Base-by-base conservation (phyloP, 2,113 vertebrate species). In the Collichthys lucidus region DNA sequence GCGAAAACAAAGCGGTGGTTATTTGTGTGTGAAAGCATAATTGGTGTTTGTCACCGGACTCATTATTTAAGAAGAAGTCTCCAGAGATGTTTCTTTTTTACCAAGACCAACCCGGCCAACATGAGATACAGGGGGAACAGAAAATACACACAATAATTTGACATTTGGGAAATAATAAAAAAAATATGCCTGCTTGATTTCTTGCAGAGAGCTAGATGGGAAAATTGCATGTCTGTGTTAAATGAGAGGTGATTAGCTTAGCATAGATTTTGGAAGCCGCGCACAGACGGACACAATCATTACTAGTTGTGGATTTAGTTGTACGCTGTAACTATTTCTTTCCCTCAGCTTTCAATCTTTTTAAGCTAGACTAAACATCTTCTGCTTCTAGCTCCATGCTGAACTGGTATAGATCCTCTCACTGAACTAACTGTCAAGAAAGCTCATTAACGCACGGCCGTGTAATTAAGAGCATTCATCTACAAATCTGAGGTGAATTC, bases 1-100 rank as follows among this genome's bases (percentile, higher is more conserved):
- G 93, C 16, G 64, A 64, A 64, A 72, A 70, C 40, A 73, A 81
- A 84, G 82, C 17, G 26, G 42, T 47, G 70, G 31, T 67, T 56
- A 67, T 70, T 77, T 69, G 62, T 20, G n/a, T 74, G 47, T 70
- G 12, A 77, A 83, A 59, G 19, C 74, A 42, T n/a, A 31, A 68
- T 72, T 31, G 49, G 17, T 47, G 64, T 69, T 61, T 57, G 55
- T 76, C 56, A 57, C n/a, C 12, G 19, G 50, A 15, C 26, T 77
- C 52, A 44, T 82, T 66, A 63, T 68, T 57, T n/a, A 26, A 11
- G 20, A 31, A 26, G 11, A 46, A 15, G 4, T 52, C 59, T 59
- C 66, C 20, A 5, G 42, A 64, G 67, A 73, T 47, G 0, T 9
- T 14, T 24, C 19, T 40, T 2, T 55, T 44, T 73, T 59, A 1